Percentiles rank a stretch among this genome's conserved stretches.
phyloP scores from a whole-genome alignment of 35 echinoderm and acorn worm genomes.

The Heliocidaris erythrogramma region DNA sequence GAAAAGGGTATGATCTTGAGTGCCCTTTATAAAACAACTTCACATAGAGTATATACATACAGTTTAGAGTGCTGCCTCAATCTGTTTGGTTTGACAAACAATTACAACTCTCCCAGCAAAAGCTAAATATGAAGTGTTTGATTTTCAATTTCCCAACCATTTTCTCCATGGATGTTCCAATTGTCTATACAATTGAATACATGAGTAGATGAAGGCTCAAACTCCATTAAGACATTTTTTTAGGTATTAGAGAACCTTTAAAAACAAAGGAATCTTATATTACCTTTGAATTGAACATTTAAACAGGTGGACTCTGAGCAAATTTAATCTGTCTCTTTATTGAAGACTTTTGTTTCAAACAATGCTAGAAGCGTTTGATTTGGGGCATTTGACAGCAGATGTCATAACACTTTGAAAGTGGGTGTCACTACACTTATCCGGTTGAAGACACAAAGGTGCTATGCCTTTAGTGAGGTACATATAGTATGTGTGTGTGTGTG shows the following conservation, averaged over 20 bases:
- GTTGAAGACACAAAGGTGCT: not conserved
- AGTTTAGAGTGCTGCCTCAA: not conserved
- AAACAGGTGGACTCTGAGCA: not conserved
- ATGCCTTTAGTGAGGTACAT: not conserved
- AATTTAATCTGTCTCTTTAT: not conserved
- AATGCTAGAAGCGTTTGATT: not conserved
- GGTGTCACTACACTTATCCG: not conserved
- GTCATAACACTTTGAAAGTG: not conserved
- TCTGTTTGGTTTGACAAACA: not conserved
- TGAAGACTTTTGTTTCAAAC: not conserved
- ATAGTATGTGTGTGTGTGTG: no score
- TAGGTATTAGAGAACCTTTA: no score
- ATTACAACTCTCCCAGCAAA: no score
- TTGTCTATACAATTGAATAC: no score
- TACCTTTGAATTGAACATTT: not conserved
- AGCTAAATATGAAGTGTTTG: no score
- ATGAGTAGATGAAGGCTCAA: no score
- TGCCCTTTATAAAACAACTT: no score
- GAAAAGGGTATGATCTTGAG: not conserved
- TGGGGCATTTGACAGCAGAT: not conserved
- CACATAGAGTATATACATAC: no score
- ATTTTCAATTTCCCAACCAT: no score
- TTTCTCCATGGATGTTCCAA: no score
- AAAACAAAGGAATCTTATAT: no score
- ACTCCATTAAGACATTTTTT: no score